Conservation (phyloP, 1,140 invertebrate species). For the Drosophila elegans region DNA sequence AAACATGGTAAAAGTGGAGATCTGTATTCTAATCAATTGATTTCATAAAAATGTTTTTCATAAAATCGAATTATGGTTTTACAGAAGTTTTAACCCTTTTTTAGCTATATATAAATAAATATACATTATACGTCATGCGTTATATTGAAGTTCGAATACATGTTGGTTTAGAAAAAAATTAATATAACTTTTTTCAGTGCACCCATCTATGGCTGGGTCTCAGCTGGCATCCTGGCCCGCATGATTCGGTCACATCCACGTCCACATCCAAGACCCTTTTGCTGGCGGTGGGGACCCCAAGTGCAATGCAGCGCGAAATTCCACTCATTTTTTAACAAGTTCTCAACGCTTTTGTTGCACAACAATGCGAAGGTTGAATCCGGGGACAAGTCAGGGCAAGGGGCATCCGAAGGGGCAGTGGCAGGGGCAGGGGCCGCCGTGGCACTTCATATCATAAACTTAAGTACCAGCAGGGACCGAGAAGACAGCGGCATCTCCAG, state of each 20-base stretch:
- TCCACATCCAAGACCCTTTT: slow-evolving; percentile 23
- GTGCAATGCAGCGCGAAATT: slow-evolving; percentile 81
- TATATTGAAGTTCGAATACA: too few species aligned
- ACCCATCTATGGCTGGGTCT: slow-evolving; percentile 32
- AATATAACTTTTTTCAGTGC: slow-evolving; percentile 11
- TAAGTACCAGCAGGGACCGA: slow-evolving; percentile 43
- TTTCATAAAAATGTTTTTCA: too few species aligned
- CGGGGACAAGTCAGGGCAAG: slow-evolving; percentile 21
- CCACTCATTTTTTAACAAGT: slow-evolving; percentile 81
- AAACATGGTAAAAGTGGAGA: too few species aligned
- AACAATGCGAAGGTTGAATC: slow-evolving; percentile 72
- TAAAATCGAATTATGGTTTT: too few species aligned
- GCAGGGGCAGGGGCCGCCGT: slow-evolving; percentile 28
- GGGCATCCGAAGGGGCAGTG: slow-evolving; percentile 5
- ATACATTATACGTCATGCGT: too few species aligned
- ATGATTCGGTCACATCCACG: slow-evolving; percentile 14
- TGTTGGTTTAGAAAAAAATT: too few species aligned
- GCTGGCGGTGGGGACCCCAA: slow-evolving; percentile 42
- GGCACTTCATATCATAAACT: slow-evolving; percentile 65
- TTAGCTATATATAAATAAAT: too few species aligned
- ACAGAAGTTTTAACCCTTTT: too few species aligned
- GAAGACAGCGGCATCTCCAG: slow-evolving; percentile 26
- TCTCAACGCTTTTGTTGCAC: slow-evolving; percentile 76
- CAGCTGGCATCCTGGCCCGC: slow-evolving; percentile 27
- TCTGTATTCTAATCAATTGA: too few species aligned